phyloP scores from a whole-genome alignment of 2,888 invertebrate genomes.

The Drosophila borborema region DNA sequence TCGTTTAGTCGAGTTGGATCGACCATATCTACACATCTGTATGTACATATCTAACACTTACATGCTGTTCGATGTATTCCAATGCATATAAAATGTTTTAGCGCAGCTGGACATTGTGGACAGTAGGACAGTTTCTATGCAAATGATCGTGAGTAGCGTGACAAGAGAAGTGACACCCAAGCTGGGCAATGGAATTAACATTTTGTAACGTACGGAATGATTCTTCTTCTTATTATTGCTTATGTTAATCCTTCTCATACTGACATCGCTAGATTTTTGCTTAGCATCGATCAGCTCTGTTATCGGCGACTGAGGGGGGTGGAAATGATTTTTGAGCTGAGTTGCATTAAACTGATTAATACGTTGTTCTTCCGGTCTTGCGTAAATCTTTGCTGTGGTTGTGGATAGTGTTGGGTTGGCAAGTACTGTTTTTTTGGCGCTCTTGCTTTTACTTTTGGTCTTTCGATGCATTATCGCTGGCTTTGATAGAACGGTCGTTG shows the following conservation, averaged over 20 bases:
- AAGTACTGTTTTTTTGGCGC: neutral
- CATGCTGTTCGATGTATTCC: constrained; percentile 96
- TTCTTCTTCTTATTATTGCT: constrained; percentile 27
- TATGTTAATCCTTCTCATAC: constrained; percentile 21
- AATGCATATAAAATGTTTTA: constrained; percentile 94
- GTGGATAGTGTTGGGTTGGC: neutral
- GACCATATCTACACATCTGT: too few relatives aligned
- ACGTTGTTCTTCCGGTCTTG: neutral
- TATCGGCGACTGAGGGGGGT: neutral
- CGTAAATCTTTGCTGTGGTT: neutral
- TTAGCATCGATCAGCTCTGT: neutral
- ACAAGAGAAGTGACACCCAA: constrained; percentile 86
- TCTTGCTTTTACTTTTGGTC: constrained; percentile 67
- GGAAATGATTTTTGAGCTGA: constrained; percentile 7
- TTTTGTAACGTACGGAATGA: constrained; percentile 59
- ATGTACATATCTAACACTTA: constrained; percentile 54
- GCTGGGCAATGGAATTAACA: constrained; percentile 82
- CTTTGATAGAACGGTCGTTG: constrained; percentile 20
- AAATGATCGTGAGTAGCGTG: constrained; percentile 86
- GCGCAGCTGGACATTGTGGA: constrained; percentile 90
- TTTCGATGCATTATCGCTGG: constrained; percentile 63
- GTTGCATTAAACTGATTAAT: neutral
- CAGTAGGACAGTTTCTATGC: constrained; percentile 87
- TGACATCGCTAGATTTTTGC: constrained; percentile 3
- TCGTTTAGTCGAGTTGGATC: too few relatives aligned